Base-by-base conservation (phyloP, 2,888 invertebrate species). In the Girardia tigrina region DNA sequence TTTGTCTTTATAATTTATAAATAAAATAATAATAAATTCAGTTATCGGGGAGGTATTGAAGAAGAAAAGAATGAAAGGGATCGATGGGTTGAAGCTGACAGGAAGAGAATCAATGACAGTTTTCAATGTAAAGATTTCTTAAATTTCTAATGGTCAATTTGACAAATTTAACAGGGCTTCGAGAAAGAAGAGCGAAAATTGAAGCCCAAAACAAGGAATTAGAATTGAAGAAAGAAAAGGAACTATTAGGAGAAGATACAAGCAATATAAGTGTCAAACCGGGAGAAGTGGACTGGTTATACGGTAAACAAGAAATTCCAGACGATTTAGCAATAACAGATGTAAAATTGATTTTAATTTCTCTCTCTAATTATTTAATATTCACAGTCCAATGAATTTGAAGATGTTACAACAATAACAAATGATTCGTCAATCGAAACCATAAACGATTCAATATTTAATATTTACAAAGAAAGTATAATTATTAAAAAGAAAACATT, bases 81-180 rank as follows among this genome's bases (percentile, higher is more conserved):
- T 78, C 84, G 88, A 28, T 91, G 90, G 90, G 88, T 88, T 78
- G 87, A 88, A 70, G 87, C 86, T 79, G 91, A 91, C 76, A 88
- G 88, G 77, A 87, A 89, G 81, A 89, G 88, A 81, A 88, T 90
- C 28, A 88, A 87, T 84, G 88, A 89, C 79, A 90, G 90, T 81
- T 90, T 91, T 0, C 87, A 88, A 27, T 75, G 75, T 74, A 74
- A 56, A 56, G 23, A 6, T 12, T n/a, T n/a, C 8, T 36, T 36
- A 36, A 12, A 36, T 8, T 36, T 16, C n/a, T n/a, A n/a, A 12
- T 8, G 8, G 36, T 8, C 8, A 36, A 36, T 36, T 36, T 36
- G 16, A 12, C 8, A 36, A 36, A 8, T 8, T 8, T 36, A 16
- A 20, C n/a, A 56, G 56, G 56, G 56, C 56, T 56, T 56, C 56